Percentiles rank a stretch among this genome's conserved stretches.
Evolutionary conservation across 2,797 vertebrate species (phyloP).

Genomic region (Simalia tracyae): DNA sequence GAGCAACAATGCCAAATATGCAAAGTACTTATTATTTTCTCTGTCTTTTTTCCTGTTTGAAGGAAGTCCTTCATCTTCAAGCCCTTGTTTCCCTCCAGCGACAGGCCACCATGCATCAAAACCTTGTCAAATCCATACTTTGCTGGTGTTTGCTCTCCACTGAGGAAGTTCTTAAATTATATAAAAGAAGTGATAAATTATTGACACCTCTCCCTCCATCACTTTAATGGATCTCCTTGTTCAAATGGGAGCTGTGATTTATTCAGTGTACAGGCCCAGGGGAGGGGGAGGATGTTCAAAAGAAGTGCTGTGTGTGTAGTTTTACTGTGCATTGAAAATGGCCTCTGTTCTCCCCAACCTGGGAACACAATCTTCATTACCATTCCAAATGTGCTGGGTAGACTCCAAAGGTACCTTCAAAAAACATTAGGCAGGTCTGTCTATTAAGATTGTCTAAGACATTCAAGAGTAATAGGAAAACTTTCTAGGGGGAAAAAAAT

Average conservation of each 20-base stretch:
- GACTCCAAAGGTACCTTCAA: background rate
- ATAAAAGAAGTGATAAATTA: constrained; percentile 69
- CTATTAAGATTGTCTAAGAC: background rate
- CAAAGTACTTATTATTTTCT: background rate
- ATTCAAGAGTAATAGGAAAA: background rate
- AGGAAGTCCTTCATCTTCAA: background rate
- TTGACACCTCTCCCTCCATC: constrained; percentile 58
- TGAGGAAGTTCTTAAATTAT: constrained; percentile 68
- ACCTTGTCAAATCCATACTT: constrained; percentile 55
- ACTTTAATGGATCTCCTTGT: constrained; percentile 62
- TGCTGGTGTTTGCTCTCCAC: constrained; percentile 56
- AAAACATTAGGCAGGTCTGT: background rate
- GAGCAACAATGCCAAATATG: background rate
- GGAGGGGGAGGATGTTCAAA: constrained; percentile 32
- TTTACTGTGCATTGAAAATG: background rate
- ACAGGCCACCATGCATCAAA: constrained; percentile 47
- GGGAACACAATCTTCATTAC: background rate
- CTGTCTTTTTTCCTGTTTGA: background rate
- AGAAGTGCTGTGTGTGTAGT: background rate
- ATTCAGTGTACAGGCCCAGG: constrained; percentile 44
- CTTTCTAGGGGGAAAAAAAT: background rate
- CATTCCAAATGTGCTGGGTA: background rate
- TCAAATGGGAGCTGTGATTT: constrained; percentile 60
- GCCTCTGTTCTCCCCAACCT: background rate
- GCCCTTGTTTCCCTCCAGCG: background rate